Base-by-base conservation (phyloP, 2,113 vertebrate species). In the Geothlypis trichas region DNA sequence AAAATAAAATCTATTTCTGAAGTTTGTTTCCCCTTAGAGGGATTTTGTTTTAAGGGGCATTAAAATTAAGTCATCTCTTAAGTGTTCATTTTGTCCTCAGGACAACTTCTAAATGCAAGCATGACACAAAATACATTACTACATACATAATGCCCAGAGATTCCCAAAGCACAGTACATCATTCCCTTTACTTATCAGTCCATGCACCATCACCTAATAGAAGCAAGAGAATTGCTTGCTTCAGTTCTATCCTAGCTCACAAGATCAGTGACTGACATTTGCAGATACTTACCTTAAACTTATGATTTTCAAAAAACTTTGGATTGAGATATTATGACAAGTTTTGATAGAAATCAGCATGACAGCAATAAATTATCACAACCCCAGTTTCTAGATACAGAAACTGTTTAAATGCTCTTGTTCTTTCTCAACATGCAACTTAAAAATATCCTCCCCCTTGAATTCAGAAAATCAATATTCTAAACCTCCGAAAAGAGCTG, bases 211-310 rank as follows among this genome's bases (percentile, higher is more conserved):
- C 84, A 85, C 65, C 63, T 87, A 90, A 67, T 7, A 81, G 47
- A 81, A 88, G 74, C 68, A 88, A 93, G 69, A 62, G n/a, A 84
- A 93, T 68, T 67, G 39, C 59, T 89, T 93, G 54, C 72, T 82
- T 62, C 84, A 89, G 42, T 89, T 93, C 69, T 78, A 69, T 52
- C 55, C 42, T 82, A 86, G 49, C 46, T 93, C 61, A 86, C 66
- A 85, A 91, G 84, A 91, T 81, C 74, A 88, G 69, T 74, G 74
- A 82, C 66, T 78, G 91, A 91, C 59, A 93, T 93, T 89, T 85
- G 61, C 59, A 85, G 55, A 88, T 91, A 84, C 30, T 84, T 80
- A 84, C 52, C 68, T 71, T 80, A 71, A 93, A 71, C 47, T 76
- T 68, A 87, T 74, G 75, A 77, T 81, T 85, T 90, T 75, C 24